Percentiles rank a stretch among this genome's conserved stretches.
phyloP scores from a whole-genome alignment of 2,113 vertebrate genomes.

The Apaloderma vittatum region DNA sequence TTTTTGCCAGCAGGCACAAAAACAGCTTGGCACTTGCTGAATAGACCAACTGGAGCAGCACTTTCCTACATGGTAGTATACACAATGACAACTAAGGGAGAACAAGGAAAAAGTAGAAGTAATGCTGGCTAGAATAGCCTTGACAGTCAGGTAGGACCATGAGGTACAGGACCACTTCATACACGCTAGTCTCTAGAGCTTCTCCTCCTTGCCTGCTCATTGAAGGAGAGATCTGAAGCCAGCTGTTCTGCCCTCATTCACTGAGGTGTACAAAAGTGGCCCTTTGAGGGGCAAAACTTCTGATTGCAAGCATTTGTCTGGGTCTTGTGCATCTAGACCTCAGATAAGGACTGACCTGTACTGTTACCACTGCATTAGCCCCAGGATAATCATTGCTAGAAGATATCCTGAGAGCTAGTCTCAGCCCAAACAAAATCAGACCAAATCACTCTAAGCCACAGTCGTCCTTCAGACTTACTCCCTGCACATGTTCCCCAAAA shows the following conservation, averaged over 20 bases:
- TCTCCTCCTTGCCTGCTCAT: not conserved
- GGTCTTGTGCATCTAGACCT: not conserved
- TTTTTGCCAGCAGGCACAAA: conserved; percentile 47
- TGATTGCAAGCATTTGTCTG: not conserved
- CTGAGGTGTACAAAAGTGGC: not conserved
- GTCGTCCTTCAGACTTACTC: not conserved
- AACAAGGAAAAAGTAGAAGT: not conserved
- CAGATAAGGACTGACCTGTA: not conserved
- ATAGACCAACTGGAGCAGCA: conserved; percentile 19
- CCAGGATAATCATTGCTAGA: not conserved
- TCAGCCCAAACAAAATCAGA: not conserved
- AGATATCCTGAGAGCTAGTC: not conserved
- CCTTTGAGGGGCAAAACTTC: not conserved
- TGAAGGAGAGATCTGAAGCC: not conserved
- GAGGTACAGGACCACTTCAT: not conserved
- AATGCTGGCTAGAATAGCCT: not conserved
- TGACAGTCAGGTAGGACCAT: not conserved
- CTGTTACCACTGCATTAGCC: not conserved
- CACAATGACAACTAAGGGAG: not conserved
- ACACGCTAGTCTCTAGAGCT: not conserved
- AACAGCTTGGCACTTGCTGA: not conserved
- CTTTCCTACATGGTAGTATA: not conserved
- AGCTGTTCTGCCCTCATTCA: not conserved
- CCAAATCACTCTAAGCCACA: not conserved
- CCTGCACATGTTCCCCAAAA: not conserved